Base-by-base conservation (phyloP, 2,888 invertebrate species). In the Agrotis ipsilon region DNA sequence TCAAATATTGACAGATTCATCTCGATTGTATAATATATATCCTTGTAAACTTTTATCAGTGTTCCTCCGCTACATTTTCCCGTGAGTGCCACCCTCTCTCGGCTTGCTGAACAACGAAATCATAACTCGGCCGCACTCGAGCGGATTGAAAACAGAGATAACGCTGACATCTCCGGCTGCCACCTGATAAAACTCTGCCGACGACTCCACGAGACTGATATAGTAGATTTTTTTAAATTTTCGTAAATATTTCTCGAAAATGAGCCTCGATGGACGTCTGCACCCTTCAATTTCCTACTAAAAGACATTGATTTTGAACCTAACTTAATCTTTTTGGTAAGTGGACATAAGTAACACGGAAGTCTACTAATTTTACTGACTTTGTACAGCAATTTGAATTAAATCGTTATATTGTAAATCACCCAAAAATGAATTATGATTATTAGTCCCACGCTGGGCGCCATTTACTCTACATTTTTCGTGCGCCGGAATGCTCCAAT, bases 41-140 rank as follows among this genome's bases (percentile, higher is more conserved):
- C 55, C n/a, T n/a, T 24, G 27, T 59, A 11, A 54, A 48, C 27
- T 45, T 24, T 32, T 58, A 49, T 57, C 54, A 39, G 39, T 14
- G 19, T 16, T 39, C 21, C 27, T 54, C 63, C 81, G 81, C 78
- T 64, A 67, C 52, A 60, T 58, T 72, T 59, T 21, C 39, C 52
- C 46, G 45, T 27, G 19, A 62, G 61, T 48, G 48, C 72, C 66
- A 77, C 52, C 19, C 63, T 5, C 66, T 46, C 54, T n/a, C 48
- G 49, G 80, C 82, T 85, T 78, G 86, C 81, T 84, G 81, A 72
- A 68, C 66, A 82, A 81, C 85, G 78, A 84, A 88, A 91, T 90
- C 89, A 89, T 90, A 92, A 89, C 88, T 86, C 79, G 82, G 81
- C 80, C 82, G 78, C 83, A 84, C 75, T 85, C 81, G 80, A 77